Percentiles rank a stretch among this genome's conserved stretches.
Evolutionary conservation across 2,888 invertebrate genomes (phyloP).

Genomic region (Carcina quercana): DNA sequence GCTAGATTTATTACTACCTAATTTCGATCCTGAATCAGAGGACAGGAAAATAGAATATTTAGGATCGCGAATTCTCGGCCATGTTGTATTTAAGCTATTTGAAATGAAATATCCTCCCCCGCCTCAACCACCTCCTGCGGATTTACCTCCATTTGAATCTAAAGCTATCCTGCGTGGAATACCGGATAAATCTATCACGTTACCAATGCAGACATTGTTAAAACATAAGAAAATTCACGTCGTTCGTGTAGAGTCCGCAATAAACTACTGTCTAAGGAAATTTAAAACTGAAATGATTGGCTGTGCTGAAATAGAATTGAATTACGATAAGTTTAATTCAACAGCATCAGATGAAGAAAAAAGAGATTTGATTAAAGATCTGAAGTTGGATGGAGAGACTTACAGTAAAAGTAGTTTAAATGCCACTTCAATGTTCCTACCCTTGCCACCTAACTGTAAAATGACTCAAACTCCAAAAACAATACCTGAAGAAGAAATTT

Average conservation of each 20-base stretch:
- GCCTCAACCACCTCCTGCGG: constrained; percentile 38
- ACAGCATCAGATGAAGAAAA: constrained; percentile 39
- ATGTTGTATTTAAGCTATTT: constrained; percentile 68
- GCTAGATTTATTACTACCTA: constrained; percentile 53
- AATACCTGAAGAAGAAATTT: constrained; percentile 74
- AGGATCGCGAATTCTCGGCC: constrained; percentile 61
- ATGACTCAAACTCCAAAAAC: constrained; percentile 76
- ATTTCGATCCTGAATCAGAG: constrained; percentile 52
- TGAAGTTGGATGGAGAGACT: constrained; percentile 47
- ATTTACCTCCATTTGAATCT: constrained; percentile 45
- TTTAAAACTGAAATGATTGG: constrained; percentile 72
- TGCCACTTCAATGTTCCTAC: constrained; percentile 31
- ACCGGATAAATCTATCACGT: constrained; percentile 47
- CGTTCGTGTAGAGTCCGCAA: constrained; percentile 62
- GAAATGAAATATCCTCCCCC: constrained; percentile 63
- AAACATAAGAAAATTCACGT: constrained; percentile 50
- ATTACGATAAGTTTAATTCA: constrained; percentile 46
- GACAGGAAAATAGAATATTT: constrained; percentile 57
- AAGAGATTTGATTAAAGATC: constrained; percentile 45
- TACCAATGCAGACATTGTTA: constrained; percentile 55
- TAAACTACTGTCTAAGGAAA: constrained; percentile 71
- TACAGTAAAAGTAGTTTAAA: constrained; percentile 36
- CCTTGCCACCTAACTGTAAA: constrained; percentile 50
- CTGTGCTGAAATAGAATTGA: constrained; percentile 59
- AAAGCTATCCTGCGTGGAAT: constrained; percentile 59